These are phyloP conservation scores for Drosophila rufa DNA, from an alignment of 1,140 invertebrate species.

Conservation along the genomic window DNA sequence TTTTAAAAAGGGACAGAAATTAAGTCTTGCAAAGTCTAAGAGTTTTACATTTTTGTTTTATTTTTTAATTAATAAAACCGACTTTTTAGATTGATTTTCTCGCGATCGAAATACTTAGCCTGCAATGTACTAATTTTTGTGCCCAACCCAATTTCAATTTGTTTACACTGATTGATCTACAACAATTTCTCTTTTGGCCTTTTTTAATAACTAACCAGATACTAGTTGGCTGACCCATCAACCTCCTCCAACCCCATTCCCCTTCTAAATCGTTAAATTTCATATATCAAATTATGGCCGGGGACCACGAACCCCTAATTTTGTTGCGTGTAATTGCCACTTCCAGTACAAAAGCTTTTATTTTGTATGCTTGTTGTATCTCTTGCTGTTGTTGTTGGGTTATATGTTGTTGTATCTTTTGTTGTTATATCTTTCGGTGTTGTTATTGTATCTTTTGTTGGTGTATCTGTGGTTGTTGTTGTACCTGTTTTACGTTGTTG, in stretches of 20 bases:
- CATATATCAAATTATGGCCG: conserved; percentile 62
- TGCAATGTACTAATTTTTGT: background rate
- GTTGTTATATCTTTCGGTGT: background rate
- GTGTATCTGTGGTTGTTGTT: background rate
- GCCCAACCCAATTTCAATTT: conserved; percentile 44
- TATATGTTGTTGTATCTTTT: conserved; percentile 18
- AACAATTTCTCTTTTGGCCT: conserved; percentile 65
- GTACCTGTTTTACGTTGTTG: background rate
- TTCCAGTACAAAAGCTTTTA: conserved; percentile 76
- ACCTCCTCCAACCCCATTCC: conserved; percentile 17
- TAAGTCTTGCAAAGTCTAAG: no score
- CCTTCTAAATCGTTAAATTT: conserved; percentile 67
- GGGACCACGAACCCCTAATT: conserved; percentile 65
- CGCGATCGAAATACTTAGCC: no score
- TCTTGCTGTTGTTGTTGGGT: background rate
- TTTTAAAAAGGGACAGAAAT: no score
- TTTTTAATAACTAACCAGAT: conserved; percentile 55
- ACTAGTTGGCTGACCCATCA: conserved; percentile 32
- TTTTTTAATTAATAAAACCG: no score
- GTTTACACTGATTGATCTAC: conserved; percentile 44
- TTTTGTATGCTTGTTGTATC: conserved; percentile 41
- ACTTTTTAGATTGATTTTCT: background rate
- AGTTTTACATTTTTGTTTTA: no score
- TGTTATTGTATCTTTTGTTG: conserved; percentile 4
- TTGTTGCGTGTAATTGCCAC: conserved; percentile 80